These are phyloP conservation scores for Parnassius orleans DNA, from an alignment of 2,888 invertebrate genomes.

Conservation along the genomic window DNA sequence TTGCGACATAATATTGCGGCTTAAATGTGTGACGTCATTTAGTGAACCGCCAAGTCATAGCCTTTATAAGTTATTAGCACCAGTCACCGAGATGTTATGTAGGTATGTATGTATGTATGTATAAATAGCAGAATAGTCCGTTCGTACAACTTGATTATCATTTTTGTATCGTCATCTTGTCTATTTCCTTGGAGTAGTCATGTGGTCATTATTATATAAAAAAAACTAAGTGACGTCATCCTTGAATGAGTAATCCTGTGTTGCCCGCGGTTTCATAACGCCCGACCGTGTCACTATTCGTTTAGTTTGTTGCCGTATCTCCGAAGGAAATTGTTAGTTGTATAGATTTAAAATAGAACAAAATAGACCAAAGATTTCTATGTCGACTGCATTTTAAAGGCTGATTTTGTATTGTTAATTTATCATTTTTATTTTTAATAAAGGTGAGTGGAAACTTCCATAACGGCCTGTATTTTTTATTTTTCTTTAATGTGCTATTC, in stretches of 20 bases:
- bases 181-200: constrained; percentile 15
- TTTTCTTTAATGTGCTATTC: not conserved
- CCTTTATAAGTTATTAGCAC: too few species aligned
- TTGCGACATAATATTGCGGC: not conserved
- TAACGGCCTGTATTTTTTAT: not conserved
- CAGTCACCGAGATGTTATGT: too few species aligned
- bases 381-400: constrained; percentile 8
- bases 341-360: not conserved
- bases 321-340: constrained; percentile 1
- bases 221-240: constrained; percentile 27
- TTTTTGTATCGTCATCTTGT: not conserved
- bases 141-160: not conserved
- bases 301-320: constrained; percentile 1
- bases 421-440: not conserved
- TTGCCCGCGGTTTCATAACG: constrained; percentile 4
- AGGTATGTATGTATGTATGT: too few species aligned
- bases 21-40: not conserved
- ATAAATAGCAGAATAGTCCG: too few species aligned
- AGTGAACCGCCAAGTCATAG: too few species aligned
- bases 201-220: constrained; percentile 23
- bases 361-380: constrained; percentile 16
- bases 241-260: constrained; percentile 8
- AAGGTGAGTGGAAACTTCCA: constrained; percentile 12
- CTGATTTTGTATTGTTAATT: constrained; percentile 11
- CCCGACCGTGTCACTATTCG: not conserved